A percentile compares a stretch with the other conserved stretches of the same genome.
Evolutionary conservation across 2,797 vertebrate species (phyloP).

Genomic region (Salarias fasciatus): DNA sequence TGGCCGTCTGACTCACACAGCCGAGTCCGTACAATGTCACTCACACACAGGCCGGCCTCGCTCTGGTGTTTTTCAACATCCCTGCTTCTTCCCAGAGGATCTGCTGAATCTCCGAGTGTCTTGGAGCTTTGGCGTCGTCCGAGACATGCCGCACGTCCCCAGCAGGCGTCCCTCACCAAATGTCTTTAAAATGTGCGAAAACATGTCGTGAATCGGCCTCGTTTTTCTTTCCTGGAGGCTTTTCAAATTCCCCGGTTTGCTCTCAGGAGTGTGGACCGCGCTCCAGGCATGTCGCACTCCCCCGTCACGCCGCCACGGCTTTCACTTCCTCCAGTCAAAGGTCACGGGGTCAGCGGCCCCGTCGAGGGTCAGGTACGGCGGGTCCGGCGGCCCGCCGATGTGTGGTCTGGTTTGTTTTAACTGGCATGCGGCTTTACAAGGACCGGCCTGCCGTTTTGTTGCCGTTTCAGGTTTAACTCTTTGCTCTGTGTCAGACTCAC

Average conservation of each 20-base stretch:
- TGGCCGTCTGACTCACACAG: constrained; percentile 61
- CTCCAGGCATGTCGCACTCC: constrained; percentile 70
- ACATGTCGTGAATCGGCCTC: constrained; percentile 37
- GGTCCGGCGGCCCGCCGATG: constrained; percentile 60
- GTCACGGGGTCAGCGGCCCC: constrained; percentile 68
- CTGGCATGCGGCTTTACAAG: constrained; percentile 65
- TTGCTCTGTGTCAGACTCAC: constrained; percentile 1
- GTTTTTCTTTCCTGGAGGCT: constrained; percentile 35
- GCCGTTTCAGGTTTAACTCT: constrained; percentile 50
- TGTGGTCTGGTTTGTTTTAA: constrained; percentile 80
- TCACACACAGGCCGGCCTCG: constrained; percentile 1
- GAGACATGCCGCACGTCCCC: constrained; percentile 49
- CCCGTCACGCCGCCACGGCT: constrained; percentile 61
- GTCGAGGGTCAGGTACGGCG: constrained; percentile 65
- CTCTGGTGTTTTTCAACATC: constrained; percentile 1
- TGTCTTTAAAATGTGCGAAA: constrained; percentile 47
- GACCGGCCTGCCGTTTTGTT: constrained; percentile 42
- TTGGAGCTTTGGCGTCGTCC: constrained; percentile 25
- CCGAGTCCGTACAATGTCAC: constrained; percentile 40
- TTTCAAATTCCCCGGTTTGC: constrained; percentile 26
- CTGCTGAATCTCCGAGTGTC: constrained; percentile 9
- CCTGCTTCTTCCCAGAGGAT: background rate
- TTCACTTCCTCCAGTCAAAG: constrained; percentile 76
- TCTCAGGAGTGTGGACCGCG: constrained; percentile 32
- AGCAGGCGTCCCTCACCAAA: background rate